Base-by-base conservation (phyloP, 2,888 invertebrate genomes). In the Epirrita christyi region DNA sequence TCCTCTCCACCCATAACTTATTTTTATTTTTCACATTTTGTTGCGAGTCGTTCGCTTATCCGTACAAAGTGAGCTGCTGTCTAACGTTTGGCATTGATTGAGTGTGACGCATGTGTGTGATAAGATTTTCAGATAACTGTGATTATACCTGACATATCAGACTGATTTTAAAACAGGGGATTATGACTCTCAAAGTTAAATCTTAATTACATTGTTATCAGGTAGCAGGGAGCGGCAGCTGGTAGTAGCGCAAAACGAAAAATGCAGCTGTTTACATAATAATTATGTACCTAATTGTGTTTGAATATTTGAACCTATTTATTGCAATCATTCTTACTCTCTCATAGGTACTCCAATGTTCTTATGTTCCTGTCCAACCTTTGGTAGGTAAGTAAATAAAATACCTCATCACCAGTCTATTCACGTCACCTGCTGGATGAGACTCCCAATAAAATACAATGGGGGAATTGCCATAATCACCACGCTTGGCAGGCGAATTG, bases 1-100 rank as follows among this genome's bases (percentile, higher is more conserved):
- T 85, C 80, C 68, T 86, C 84, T 63, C 69, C 76, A 76, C 79
- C 84, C 90, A 90, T 90, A 59, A 82, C 83, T 76, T 68, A 72
- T 56, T 73, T 66, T 68, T 71, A 67, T 71, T 70, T 69, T 69
- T 60, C 80, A 84, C 85, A 81, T 80, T 83, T 75, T 76, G 76
- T 65, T 53, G 62, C 66, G 68, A 77, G 67, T 66, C 69, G 72
- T 68, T 65, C 70, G 75, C 70, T 76, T 79, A 81, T 76, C 78
- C 70, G 66, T 72, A 73, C 67, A 67, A 67, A 82, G 75, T 81
- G 80, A 80, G 82, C 78, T 78, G 73, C 75, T 63, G 72, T 69
- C 71, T 73, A 70, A 71, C 73, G 80, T 80, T 78, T 86, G 89
- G 88, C 91, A 89, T 92, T 91, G 91, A 91, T 91, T 90, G 87